phyloP scores from a whole-genome alignment of 2,113 vertebrate species.

The Nerophis ophidion region DNA sequence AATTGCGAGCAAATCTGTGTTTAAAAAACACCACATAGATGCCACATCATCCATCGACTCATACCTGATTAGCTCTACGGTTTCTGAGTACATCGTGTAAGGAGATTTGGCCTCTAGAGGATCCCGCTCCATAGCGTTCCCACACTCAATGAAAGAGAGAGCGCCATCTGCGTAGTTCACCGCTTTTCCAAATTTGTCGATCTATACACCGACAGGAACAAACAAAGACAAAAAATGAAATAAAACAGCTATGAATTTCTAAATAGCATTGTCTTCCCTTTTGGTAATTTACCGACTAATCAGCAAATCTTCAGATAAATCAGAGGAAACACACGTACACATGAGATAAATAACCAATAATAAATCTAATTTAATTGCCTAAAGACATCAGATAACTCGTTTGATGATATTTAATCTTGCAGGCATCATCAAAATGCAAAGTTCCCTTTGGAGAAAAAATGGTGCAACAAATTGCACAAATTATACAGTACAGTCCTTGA shows the following conservation, averaged over 20 bases:
- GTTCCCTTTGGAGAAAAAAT: slow-evolving; percentile 45
- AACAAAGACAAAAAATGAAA: background rate
- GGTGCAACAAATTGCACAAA: slow-evolving; percentile 54
- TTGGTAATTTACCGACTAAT: slow-evolving; percentile 44
- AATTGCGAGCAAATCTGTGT: too few species aligned
- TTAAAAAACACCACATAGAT: too few species aligned
- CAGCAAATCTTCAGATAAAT: slow-evolving; percentile 46
- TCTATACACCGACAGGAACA: slow-evolving; percentile 56
- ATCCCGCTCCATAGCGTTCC: slow-evolving; percentile 96
- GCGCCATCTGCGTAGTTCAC: slow-evolving; percentile 96
- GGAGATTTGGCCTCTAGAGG: slow-evolving; percentile 96
- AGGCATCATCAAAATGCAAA: slow-evolving; percentile 49
- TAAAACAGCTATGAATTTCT: slow-evolving; percentile 11
- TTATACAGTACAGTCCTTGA: slow-evolving; percentile 31
- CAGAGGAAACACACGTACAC: slow-evolving; percentile 37
- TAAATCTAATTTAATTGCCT: slow-evolving; percentile 50
- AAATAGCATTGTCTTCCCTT: slow-evolving; percentile 23
- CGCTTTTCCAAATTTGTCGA: slow-evolving; percentile 96
- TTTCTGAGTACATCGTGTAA: slow-evolving; percentile 98
- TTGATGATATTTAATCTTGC: slow-evolving; percentile 50
- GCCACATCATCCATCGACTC: background rate
- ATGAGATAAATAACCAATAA: slow-evolving; percentile 53
- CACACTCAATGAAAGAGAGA: slow-evolving; percentile 96
- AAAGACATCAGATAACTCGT: slow-evolving; percentile 44
- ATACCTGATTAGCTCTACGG: slow-evolving; percentile 97